Conservation (phyloP, 2,888 invertebrate species). For the Tipula helvola region DNA sequence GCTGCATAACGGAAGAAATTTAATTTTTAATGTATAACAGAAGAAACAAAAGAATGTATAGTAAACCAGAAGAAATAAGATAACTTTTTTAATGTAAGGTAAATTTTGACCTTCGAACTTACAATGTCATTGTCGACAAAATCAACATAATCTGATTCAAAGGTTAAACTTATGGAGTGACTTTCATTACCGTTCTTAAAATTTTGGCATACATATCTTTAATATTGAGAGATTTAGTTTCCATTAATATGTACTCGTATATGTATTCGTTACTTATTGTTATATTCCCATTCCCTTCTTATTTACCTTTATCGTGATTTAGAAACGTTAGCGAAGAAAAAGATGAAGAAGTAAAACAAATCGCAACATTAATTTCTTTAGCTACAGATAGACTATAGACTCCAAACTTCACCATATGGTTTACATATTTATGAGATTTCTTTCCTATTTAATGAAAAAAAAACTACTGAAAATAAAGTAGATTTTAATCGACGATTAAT, state of each 20-base stretch:
- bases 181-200: too few relatives aligned
- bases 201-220: not conserved
- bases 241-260: not conserved
- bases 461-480: not conserved
- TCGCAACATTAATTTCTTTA: not conserved
- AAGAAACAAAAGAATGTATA: too few relatives aligned
- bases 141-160: too few relatives aligned
- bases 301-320: not conserved
- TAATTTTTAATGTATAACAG: too few relatives aligned
- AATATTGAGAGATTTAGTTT: not conserved
- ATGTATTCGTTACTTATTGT: not conserved
- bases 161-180: too few relatives aligned
- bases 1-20: too few relatives aligned
- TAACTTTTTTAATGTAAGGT: too few relatives aligned
- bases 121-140: too few relatives aligned
- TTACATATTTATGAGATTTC: not conserved
- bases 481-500: slow-evolving; percentile 9
- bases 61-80: too few relatives aligned
- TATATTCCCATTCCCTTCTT: not conserved
- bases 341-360: not conserved
- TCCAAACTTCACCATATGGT: not conserved
- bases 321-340: not conserved
- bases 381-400: not conserved
- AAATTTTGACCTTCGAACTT: too few relatives aligned
- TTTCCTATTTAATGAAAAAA: not conserved